Evolutionary conservation across 2,113 vertebrate genomes (phyloP), one percentile per base, ranked within the genome.

Genomic region (Bucco capensis): DNA sequence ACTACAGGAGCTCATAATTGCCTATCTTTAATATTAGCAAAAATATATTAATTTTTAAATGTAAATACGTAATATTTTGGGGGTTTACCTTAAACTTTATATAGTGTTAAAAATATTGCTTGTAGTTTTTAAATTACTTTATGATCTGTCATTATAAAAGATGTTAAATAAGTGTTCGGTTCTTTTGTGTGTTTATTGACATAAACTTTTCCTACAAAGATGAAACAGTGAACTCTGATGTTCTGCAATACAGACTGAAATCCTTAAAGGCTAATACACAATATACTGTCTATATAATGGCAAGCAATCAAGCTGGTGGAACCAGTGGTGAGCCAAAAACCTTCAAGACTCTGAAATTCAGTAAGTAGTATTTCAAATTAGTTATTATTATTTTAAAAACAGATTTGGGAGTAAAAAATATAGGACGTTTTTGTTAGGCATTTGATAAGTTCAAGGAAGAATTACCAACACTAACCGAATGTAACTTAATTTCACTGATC

Each of bases 301-400:
- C 98, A 89, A 97, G 44, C 51, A 98, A 97, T 64, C 60, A 9
- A 11, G 98, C 93, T 47, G 98, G 98, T 31, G 95, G 92, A 5
- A 83, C 27, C 21, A 96, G 5, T 3, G 98, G 98, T 84, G 79
- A 21, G 4, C 50, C 6, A 7, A 93, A 90, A 51, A 64, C 65
- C 28, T 99, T 99, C 88, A 97, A 53, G 65, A 99, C 98, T n/a
- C 93, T 91, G 27, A 96, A 83, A 79, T 31, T 98, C 37, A 96
- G 99, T 99, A 96, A 98, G 98, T 97, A 87, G 65, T 47, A 56
- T 56, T 31, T 56, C 23, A 40, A 4, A 10, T 69, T 87, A 64
- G 3, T 47, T 72, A 44, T 19, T 81, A 30, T 10, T 86, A 5
- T 84, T 91, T 60, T 31, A 4, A 81, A 65, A 67, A 19, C 15